phyloP scores from a whole-genome alignment of 2,888 invertebrate genomes.

The Hemistola chrysoprasaria region DNA sequence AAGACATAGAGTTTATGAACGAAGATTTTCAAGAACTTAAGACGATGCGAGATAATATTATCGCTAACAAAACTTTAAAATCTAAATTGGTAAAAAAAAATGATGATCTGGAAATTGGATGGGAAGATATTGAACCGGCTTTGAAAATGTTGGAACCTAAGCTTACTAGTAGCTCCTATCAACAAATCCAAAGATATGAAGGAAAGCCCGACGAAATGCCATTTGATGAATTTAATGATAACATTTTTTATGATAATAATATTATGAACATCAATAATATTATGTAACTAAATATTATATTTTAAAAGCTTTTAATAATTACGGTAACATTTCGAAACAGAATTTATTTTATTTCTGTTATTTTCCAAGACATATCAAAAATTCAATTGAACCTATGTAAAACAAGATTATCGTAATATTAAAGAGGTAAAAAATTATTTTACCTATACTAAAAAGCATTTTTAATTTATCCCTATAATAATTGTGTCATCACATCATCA shows the following conservation, averaged over 20 bases:
- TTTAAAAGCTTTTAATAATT: background rate
- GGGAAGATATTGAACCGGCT: conserved; percentile 5
- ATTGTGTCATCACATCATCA: background rate
- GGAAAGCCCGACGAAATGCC: too few relatives aligned
- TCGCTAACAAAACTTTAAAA: background rate
- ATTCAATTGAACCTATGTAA: too few relatives aligned
- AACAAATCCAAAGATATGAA: conserved; percentile 16
- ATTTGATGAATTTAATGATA: too few relatives aligned
- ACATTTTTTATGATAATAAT: too few relatives aligned
- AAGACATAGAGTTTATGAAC: background rate
- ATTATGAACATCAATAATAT: conserved; percentile 10
- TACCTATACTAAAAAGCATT: too few relatives aligned
- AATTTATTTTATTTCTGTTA: too few relatives aligned
- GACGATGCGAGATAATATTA: background rate
- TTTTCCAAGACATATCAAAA: too few relatives aligned
- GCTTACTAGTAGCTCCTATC: background rate
- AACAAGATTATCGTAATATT: too few relatives aligned
- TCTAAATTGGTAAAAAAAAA: background rate
- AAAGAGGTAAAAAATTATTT: too few relatives aligned
- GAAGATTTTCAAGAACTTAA: conserved; percentile 1
- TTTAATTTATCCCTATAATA: too few relatives aligned
- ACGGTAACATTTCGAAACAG: too few relatives aligned
- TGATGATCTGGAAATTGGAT: background rate
- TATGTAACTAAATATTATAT: background rate
- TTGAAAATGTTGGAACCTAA: conserved; percentile 3